These are phyloP conservation scores for Toxotes jaculatrix DNA, from an alignment of 2,113 vertebrate species.

Conservation along the genomic window DNA sequence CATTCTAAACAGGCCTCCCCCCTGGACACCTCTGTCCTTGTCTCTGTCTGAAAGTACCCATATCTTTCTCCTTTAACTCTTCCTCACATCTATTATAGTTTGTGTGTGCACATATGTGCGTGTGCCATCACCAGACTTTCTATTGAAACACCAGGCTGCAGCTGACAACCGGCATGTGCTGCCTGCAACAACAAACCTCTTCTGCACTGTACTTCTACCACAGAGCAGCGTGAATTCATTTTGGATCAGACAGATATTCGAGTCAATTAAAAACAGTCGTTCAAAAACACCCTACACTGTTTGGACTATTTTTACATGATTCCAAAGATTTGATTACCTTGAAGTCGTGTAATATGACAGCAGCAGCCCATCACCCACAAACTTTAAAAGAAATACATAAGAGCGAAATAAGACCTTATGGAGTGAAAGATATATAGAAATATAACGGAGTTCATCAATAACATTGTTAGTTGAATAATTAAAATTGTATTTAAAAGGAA, in stretches of 20 bases:
- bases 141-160: not conserved
- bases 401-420: not conserved
- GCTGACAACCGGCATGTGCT: not conserved
- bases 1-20: conserved; percentile 64
- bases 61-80: conserved; percentile 40
- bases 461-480: too few species aligned
- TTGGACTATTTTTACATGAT: not conserved
- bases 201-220: not conserved
- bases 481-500: too few species aligned
- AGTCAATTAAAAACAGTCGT: not conserved
- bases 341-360: not conserved
- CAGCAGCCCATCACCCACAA: too few species aligned
- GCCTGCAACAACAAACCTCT: not conserved
- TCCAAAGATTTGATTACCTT: not conserved
- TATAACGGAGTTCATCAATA: not conserved
- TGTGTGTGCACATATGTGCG: not conserved
- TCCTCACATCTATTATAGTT: conserved; percentile 10
- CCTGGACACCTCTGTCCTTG: conserved; percentile 58
- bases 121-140: not conserved
- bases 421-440: not conserved
- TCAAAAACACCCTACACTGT: not conserved
- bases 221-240: not conserved
- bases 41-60: conserved; percentile 48
- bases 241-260: not conserved
- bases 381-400: too few species aligned